Conservation (phyloP, 2,888 invertebrate species). For the Drosophila dives region DNA sequence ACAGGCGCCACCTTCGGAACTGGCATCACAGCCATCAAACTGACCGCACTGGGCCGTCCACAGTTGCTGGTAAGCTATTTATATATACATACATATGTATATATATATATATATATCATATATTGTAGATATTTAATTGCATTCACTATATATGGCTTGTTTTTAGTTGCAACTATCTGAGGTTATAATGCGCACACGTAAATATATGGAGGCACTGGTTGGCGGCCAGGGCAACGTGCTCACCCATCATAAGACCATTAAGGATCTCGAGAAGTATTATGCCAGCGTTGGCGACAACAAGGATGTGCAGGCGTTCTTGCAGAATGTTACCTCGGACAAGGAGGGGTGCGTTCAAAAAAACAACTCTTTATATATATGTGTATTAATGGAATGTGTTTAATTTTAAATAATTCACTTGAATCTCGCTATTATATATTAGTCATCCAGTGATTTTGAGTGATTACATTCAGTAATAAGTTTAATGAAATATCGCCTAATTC, state of each 20-base stretch:
- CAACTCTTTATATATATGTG: neutral
- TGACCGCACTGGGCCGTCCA: constrained; percentile 98
- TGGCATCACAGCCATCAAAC: constrained; percentile 98
- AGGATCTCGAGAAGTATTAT: constrained; percentile 94
- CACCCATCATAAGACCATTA: constrained; percentile 93
- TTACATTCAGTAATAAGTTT: neutral
- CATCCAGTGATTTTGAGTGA: neutral
- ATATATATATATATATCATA: neutral
- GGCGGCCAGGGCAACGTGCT: constrained; percentile 95
- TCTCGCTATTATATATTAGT: neutral
- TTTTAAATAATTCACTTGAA: neutral
- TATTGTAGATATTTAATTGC: constrained; percentile 14
- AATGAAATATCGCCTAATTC: no score
- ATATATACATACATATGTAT: neutral
- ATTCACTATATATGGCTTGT: neutral
- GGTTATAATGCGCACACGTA: constrained; percentile 97
- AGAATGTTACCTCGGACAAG: constrained; percentile 95
- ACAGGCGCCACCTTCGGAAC: constrained; percentile 96
- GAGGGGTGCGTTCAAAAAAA: constrained; percentile 90
- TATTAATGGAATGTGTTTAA: neutral
- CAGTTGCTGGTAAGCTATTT: constrained; percentile 92
- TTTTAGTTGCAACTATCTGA: constrained; percentile 97
- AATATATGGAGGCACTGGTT: constrained; percentile 96
- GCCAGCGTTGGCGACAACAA: constrained; percentile 91
- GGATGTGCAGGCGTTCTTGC: constrained; percentile 94